These are phyloP conservation scores for Drosophila suboccidentalis DNA, from an alignment of 2,888 invertebrate genomes.

Conservation along the genomic window DNA sequence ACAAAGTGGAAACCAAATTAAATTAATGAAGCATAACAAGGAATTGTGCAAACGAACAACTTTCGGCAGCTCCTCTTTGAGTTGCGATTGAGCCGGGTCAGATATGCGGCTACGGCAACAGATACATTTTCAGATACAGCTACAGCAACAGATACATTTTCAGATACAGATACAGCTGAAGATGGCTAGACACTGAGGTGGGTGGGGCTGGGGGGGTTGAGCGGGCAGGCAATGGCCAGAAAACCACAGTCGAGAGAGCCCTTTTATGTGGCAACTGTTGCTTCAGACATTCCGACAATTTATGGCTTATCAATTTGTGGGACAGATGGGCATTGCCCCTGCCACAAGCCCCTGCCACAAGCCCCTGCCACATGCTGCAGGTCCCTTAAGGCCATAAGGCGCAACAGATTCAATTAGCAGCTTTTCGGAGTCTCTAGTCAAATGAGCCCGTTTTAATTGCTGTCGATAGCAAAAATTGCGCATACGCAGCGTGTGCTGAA, in stretches of 20 bases:
- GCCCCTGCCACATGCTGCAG: constrained; percentile 5
- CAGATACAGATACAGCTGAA: constrained; percentile 1
- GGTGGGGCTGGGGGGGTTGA: background rate
- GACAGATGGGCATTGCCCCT: constrained; percentile 14
- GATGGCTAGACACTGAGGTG: background rate
- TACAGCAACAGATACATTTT: constrained; percentile 2
- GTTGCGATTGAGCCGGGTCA: constrained; percentile 41
- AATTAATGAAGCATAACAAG: constrained; percentile 73
- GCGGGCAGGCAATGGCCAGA: constrained; percentile 15
- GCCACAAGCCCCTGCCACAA: constrained; percentile 1
- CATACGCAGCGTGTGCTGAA: constrained; percentile 57
- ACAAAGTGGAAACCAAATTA: constrained; percentile 64
- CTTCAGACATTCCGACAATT: constrained; percentile 61
- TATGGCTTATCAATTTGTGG: constrained; percentile 72
- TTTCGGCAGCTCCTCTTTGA: constrained; percentile 63
- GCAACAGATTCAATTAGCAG: constrained; percentile 68
- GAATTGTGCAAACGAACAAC: constrained; percentile 52
- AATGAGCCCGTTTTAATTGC: constrained; percentile 36
- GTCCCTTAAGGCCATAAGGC: constrained; percentile 26
- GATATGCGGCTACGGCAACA: constrained; percentile 5
- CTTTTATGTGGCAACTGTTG: constrained; percentile 74
- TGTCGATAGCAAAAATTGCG: constrained; percentile 50
- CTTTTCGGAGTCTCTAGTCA: constrained; percentile 25
- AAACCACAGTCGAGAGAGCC: constrained; percentile 44
- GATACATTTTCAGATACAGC: background rate